phyloP scores from a whole-genome alignment of 2,797 vertebrate species.

The Benthosema pterotum region DNA sequence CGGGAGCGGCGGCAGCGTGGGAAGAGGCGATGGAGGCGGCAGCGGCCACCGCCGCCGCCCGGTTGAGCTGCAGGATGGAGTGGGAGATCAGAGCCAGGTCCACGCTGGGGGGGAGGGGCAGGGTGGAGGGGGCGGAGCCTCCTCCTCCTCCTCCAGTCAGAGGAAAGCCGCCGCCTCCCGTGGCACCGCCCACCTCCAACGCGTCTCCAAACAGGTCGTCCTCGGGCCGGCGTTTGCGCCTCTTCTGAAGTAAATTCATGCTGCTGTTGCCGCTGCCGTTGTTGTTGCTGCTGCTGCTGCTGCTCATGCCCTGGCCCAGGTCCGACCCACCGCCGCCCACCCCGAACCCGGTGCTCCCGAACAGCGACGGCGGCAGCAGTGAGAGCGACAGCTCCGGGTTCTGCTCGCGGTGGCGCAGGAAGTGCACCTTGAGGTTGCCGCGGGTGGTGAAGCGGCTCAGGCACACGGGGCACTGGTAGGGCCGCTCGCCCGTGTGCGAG shows the following conservation, averaged over 20 bases:
- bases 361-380: conserved; percentile 88
- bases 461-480: conserved; percentile 92
- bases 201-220: conserved; percentile 73
- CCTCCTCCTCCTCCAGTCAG: conserved; percentile 64
- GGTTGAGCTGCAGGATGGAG: conserved; percentile 82
- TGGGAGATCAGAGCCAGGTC: conserved; percentile 83
- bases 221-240: conserved; percentile 69
- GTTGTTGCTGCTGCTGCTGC: conserved; percentile 48
- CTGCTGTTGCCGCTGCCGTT: conserved; percentile 34
- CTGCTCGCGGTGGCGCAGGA: conserved; percentile 90
- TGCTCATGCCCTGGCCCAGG: conserved; percentile 62
- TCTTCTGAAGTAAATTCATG: conserved; percentile 69
- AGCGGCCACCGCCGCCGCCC: conserved; percentile 77
- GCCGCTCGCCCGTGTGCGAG: conserved; percentile 91
- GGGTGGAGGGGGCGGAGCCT: conserved; percentile 72
- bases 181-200: conserved; percentile 55
- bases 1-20: conserved; percentile 49
- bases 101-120: conserved; percentile 79
- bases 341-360: conserved; percentile 77
- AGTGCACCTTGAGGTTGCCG: conserved; percentile 93
- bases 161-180: conserved; percentile 55
- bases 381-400: conserved; percentile 92
- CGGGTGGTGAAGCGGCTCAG: conserved; percentile 92
- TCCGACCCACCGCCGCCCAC: conserved; percentile 61
- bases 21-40: conserved; percentile 67